A percentile compares a stretch with the other conserved stretches of the same genome.
These are phyloP conservation scores for Rhyacophila evoluta DNA, from an alignment of 2,888 invertebrate genomes.

Conservation along the genomic window DNA sequence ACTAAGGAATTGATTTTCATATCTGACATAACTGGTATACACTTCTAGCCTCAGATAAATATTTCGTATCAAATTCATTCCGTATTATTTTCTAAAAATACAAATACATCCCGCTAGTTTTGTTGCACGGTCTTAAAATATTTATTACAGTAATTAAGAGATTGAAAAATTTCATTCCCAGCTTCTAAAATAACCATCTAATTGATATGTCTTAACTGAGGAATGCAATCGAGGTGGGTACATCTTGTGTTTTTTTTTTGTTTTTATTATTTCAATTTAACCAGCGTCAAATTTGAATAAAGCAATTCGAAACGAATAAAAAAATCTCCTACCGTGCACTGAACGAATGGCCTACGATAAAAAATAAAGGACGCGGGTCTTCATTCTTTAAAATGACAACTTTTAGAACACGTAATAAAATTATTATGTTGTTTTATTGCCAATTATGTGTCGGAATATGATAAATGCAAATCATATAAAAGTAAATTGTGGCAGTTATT, in stretches of 20 bases:
- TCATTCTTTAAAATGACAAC: not conserved
- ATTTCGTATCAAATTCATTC: no score
- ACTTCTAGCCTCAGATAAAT: no score
- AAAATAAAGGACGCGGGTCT: not conserved
- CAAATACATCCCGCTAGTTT: not conserved
- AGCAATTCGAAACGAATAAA: constrained; percentile 3
- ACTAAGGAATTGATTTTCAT: no score
- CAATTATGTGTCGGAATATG: no score
- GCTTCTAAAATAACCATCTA: constrained; percentile 22
- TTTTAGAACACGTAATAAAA: no score
- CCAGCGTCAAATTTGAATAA: constrained; percentile 17
- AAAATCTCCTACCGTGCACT: constrained; percentile 8
- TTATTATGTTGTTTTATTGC: no score
- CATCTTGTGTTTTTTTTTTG: not conserved
- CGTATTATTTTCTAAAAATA: not conserved
- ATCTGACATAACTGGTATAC: no score
- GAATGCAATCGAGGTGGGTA: not conserved
- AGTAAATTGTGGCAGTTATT: no score
- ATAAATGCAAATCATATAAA: no score
- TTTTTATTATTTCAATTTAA: constrained; percentile 24
- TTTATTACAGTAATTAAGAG: constrained; percentile 1
- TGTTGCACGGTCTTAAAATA: not conserved
- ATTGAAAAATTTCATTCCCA: constrained; percentile 12
- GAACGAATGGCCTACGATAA: not conserved
- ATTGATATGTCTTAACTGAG: constrained; percentile 6